A percentile compares a stretch with the other conserved stretches of the same genome.
Conservation (phyloP, 2,797 vertebrate species). For the Rhynchonycteris naso region DNA sequence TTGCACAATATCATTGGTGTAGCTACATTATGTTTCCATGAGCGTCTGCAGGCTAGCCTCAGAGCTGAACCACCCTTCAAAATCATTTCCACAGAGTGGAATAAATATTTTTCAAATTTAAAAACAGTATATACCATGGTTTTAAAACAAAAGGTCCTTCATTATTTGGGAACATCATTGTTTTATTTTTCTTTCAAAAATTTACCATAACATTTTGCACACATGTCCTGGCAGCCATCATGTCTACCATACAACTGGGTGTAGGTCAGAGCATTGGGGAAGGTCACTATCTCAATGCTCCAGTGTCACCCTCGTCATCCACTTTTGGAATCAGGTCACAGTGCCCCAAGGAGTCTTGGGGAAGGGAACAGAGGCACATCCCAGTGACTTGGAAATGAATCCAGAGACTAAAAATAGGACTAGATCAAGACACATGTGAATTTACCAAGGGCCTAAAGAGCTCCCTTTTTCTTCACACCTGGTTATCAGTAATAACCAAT, state of each 20-base stretch:
- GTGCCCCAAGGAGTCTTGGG: background rate
- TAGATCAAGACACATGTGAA: background rate
- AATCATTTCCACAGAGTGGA: background rate
- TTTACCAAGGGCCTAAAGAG: background rate
- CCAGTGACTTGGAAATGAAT: background rate
- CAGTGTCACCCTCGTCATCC: background rate
- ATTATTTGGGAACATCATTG: background rate
- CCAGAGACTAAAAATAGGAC: background rate
- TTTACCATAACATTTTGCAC: background rate
- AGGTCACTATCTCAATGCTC: background rate
- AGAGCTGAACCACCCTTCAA: background rate
- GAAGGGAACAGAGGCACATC: background rate
- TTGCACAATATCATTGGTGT: background rate
- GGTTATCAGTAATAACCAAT: background rate
- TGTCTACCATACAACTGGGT: background rate
- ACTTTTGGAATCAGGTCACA: background rate
- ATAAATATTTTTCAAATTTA: background rate
- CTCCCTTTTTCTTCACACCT: background rate
- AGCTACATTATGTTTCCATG: background rate
- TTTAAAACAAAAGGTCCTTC: background rate
- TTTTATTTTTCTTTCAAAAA: background rate
- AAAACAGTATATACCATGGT: background rate
- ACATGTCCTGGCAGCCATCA: background rate
- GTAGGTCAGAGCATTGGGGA: background rate
- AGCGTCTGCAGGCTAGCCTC: background rate